These are phyloP conservation scores for Esox masquinongy DNA, from an alignment of 2,797 vertebrate genomes.

Conservation along the genomic window DNA sequence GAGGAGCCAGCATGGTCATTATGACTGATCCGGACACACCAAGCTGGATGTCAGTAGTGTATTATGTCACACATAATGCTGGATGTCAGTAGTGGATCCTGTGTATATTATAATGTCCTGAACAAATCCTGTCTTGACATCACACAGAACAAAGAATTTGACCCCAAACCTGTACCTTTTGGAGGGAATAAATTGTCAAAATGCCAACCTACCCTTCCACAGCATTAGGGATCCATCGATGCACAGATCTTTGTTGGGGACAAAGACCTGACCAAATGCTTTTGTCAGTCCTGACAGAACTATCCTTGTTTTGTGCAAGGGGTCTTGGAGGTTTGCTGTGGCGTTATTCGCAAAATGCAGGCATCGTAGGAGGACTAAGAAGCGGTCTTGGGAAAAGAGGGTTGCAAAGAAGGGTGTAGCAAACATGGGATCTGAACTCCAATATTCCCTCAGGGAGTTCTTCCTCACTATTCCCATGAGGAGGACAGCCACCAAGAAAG, in stretches of 20 bases:
- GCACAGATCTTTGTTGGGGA: neutral
- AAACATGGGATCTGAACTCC: no score
- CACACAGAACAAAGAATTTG: neutral
- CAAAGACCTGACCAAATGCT: neutral
- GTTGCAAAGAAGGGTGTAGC: no score
- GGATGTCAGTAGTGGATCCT: no score
- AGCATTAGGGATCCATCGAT: neutral
- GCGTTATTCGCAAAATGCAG: neutral
- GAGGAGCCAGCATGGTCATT: neutral
- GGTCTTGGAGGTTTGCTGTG: neutral
- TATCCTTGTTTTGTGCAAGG: neutral
- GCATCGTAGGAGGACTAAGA: no score
- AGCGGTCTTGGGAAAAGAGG: no score
- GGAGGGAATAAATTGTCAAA: neutral
- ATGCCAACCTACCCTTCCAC: slow-evolving; percentile 8
- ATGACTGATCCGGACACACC: neutral
- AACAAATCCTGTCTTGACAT: neutral
- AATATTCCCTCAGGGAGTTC: neutral
- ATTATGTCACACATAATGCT: no score
- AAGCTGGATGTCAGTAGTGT: neutral
- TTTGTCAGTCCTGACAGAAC: neutral
- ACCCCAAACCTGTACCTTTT: neutral
- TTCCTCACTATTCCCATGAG: neutral
- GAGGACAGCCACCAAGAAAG: neutral
- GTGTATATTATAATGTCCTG: no score